A percentile compares a stretch with the other conserved stretches of the same genome.
Evolutionary conservation across 2,113 vertebrate species (phyloP).

Genomic region (Ameiurus melas): DNA sequence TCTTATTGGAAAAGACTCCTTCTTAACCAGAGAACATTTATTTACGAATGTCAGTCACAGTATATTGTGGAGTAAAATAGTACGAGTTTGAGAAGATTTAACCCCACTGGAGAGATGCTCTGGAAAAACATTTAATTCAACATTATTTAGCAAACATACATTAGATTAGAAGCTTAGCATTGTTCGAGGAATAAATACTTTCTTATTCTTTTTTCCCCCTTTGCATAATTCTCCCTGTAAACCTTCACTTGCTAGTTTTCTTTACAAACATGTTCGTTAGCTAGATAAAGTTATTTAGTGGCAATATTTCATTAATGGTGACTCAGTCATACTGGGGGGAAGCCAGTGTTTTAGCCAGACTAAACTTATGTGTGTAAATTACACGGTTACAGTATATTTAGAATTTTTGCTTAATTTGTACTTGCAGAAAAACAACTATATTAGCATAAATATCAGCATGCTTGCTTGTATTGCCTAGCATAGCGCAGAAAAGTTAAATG

Average conservation of each 20-base stretch:
- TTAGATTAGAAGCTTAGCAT: neutral
- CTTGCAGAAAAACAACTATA: neutral
- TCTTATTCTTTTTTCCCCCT: neutral
- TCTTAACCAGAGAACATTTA: neutral
- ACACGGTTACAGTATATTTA: neutral
- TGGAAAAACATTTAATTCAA: neutral
- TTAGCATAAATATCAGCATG: neutral
- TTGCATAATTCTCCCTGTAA: neutral
- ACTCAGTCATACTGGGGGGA: neutral
- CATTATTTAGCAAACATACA: neutral
- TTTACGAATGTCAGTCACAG: neutral
- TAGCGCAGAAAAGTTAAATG: neutral
- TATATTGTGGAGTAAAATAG: neutral
- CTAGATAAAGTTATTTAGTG: neutral
- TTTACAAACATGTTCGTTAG: neutral
- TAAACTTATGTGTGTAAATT: neutral
- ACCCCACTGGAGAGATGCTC: neutral
- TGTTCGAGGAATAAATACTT: neutral
- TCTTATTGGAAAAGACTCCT: conserved; percentile 3
- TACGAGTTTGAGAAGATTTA: neutral
- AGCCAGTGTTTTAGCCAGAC: neutral
- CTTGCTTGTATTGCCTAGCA: neutral
- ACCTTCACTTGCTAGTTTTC: neutral
- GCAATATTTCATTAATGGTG: neutral
- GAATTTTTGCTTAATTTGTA: neutral